phyloP scores from a whole-genome alignment of 1,140 invertebrate genomes.

The Musca vetustissima region DNA sequence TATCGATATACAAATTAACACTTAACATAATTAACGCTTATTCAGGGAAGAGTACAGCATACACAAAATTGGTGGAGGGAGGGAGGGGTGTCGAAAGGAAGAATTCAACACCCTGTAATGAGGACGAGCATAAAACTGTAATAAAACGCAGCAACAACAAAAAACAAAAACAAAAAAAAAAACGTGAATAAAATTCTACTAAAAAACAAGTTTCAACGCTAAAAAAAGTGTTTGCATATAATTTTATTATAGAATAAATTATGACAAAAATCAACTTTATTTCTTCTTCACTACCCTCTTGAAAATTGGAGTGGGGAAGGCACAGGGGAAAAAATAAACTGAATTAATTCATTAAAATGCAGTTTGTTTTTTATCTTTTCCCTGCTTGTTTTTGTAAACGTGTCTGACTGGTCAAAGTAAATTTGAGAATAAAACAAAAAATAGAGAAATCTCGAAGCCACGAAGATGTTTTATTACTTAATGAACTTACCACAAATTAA shows the following conservation, averaged over 20 bases:
- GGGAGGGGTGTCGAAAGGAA: no score
- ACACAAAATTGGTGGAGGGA: no score
- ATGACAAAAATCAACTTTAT: not conserved
- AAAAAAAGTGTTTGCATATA: not conserved
- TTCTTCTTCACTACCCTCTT: no score
- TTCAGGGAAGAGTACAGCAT: no score
- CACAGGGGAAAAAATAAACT: not conserved
- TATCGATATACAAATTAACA: slow-evolving; percentile 14
- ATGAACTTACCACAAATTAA: slow-evolving; percentile 25
- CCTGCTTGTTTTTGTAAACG: not conserved
- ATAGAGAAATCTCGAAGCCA: not conserved
- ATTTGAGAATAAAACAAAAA: not conserved
- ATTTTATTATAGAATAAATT: slow-evolving; percentile 11
- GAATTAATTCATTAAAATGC: slow-evolving; percentile 24
- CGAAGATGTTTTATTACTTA: slow-evolving; percentile 25
- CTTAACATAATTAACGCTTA: slow-evolving; percentile 1
- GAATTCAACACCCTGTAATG: no score
- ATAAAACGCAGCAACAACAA: no score
- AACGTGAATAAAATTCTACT: not conserved
- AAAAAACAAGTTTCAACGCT: slow-evolving; percentile 7
- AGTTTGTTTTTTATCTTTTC: slow-evolving; percentile 5
- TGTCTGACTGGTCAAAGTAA: not conserved
- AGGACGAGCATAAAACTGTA: no score
- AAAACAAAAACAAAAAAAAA: not conserved
- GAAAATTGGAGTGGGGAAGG: no score